Evolutionary conservation across 2,113 vertebrate genomes (phyloP).

Genomic region (Triplophysa tibetana): DNA sequence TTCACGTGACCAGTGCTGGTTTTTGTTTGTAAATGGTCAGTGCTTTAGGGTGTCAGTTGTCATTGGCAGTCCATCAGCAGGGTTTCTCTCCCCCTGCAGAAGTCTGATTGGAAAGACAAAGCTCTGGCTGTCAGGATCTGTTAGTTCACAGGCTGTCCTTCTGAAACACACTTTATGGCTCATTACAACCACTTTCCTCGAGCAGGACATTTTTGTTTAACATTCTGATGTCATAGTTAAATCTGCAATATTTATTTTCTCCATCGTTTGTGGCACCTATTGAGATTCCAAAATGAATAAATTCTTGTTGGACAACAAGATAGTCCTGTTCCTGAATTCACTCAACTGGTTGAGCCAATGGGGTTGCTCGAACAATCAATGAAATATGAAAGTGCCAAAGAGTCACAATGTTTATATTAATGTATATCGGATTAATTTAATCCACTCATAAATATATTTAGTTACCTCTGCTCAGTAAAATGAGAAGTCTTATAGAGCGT

Average conservation of each 20-base stretch:
- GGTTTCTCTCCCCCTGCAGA: constrained; percentile 41
- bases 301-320: too few relatives aligned
- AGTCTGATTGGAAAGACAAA: constrained; percentile 53
- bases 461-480: too few relatives aligned
- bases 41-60: constrained; percentile 35
- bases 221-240: neutral
- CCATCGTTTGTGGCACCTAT: neutral
- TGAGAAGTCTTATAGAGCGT: too few relatives aligned
- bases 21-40: constrained; percentile 44
- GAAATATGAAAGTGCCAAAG: too few relatives aligned
- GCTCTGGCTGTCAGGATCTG: constrained; percentile 53
- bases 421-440: too few relatives aligned
- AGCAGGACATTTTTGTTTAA: neutral
- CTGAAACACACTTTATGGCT: constrained; percentile 28
- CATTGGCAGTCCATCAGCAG: constrained; percentile 45
- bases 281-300: neutral
- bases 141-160: constrained; percentile 51
- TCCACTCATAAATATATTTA: too few relatives aligned
- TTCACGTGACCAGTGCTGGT: constrained; percentile 24
- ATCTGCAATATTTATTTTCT: neutral
- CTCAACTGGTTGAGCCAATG: too few relatives aligned
- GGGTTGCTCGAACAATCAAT: too few relatives aligned
- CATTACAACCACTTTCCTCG: neutral
- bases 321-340: too few relatives aligned
- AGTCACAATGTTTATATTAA: too few relatives aligned